Percentiles rank a stretch among this genome's conserved stretches.
Conservation (phyloP, 1,140 invertebrate genomes). For the Ooceraea biroi region DNA sequence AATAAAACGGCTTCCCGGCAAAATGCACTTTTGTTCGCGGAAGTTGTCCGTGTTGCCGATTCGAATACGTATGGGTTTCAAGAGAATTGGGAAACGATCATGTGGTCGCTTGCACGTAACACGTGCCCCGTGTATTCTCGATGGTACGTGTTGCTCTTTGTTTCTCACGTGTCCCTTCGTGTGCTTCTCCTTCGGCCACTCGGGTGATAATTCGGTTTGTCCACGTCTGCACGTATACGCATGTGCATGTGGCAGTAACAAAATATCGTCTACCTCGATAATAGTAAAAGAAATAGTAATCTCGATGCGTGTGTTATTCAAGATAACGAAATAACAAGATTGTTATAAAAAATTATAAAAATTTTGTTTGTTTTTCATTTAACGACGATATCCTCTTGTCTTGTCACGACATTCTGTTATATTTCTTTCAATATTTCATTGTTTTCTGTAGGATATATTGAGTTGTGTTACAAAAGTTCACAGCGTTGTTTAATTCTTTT, state of each 20-base stretch:
- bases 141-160: slow-evolving; percentile 62
- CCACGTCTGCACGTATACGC: background rate
- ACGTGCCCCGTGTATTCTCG: slow-evolving; percentile 67
- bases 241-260: slow-evolving; percentile 12
- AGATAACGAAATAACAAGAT: too few relatives aligned
- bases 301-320: too few relatives aligned
- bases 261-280: background rate
- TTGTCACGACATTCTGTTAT: background rate
- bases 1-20: slow-evolving; percentile 36
- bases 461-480: too few relatives aligned
- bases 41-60: slow-evolving; percentile 56
- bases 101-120: slow-evolving; percentile 64
- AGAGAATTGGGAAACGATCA: slow-evolving; percentile 70
- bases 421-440: background rate
- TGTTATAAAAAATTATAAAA: too few relatives aligned
- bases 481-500: too few relatives aligned
- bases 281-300: too few relatives aligned
- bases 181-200: slow-evolving; percentile 41
- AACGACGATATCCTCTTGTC: background rate
- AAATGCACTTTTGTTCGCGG: slow-evolving; percentile 56
- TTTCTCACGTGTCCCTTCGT: slow-evolving; percentile 26
- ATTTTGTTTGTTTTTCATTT: background rate
- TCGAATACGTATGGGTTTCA: slow-evolving; percentile 52
- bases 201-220: slow-evolving; percentile 29
- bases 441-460: background rate